Evolutionary conservation across 1,140 invertebrate genomes (phyloP).

Genomic region (Hirudo medicinalis): DNA sequence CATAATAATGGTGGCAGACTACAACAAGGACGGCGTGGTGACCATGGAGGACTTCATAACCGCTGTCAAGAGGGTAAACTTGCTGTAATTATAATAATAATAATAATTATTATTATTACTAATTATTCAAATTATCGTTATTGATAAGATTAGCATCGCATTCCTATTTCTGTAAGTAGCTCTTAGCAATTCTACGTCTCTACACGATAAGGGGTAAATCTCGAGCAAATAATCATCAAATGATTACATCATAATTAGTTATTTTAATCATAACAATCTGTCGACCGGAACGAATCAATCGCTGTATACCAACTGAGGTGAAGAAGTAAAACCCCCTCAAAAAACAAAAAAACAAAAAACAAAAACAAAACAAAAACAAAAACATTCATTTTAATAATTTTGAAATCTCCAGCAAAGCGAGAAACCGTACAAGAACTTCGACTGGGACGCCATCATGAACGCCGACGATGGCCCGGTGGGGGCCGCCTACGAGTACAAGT

Average conservation of each 20-base stretch:
- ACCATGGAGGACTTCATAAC: constrained; percentile 11
- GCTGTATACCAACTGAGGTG: too few species aligned
- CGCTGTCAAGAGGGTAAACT: background rate
- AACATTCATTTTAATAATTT: background rate
- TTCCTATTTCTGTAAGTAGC: too few species aligned
- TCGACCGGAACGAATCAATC: too few species aligned
- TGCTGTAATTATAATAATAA: background rate
- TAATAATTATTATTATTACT: background rate
- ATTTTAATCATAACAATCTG: too few species aligned
- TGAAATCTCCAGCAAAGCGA: background rate
- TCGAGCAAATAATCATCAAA: too few species aligned
- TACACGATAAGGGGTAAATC: too few species aligned
- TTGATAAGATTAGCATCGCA: background rate
- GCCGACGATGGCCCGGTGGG: background rate
- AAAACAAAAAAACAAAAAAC: too few species aligned
- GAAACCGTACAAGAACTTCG: background rate
- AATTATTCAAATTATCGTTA: background rate
- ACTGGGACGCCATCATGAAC: constrained; percentile 6
- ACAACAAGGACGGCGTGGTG: background rate
- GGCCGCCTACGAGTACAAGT: background rate
- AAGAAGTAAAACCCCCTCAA: too few species aligned
- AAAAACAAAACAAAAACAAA: background rate
- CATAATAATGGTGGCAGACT: background rate
- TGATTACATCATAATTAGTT: too few species aligned
- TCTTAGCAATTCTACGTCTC: too few species aligned